Evolutionary conservation across 2,797 vertebrate species (phyloP).

Genomic region (Linurgus olivaceus): DNA sequence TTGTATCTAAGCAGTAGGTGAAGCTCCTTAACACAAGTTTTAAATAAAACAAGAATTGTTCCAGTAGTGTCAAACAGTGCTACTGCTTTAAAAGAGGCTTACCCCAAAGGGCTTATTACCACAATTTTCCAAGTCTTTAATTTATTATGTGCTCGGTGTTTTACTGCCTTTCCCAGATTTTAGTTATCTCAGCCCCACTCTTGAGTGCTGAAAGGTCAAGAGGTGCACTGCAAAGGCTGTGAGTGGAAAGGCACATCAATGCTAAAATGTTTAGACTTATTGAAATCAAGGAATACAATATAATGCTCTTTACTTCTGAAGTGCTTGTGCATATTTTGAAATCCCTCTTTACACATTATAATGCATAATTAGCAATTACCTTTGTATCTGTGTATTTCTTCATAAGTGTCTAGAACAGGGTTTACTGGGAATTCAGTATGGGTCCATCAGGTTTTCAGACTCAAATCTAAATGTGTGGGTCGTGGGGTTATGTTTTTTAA

Average conservation of each 20-base stretch:
- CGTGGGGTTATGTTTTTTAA: background rate
- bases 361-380: background rate
- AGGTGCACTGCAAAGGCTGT: background rate
- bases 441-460: background rate
- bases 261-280: background rate
- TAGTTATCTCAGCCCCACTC: slow-evolving; percentile 5
- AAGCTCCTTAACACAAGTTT: background rate
- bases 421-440: background rate
- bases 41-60: slow-evolving; percentile 22
- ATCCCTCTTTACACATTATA: background rate
- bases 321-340: background rate
- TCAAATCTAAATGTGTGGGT: background rate
- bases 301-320: slow-evolving; percentile 10
- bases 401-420: background rate
- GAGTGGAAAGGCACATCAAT: background rate
- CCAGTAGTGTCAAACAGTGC: slow-evolving; percentile 1
- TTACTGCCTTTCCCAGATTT: background rate
- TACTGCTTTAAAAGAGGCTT: slow-evolving; percentile 6
- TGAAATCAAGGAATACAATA: slow-evolving; percentile 45
- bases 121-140: slow-evolving; percentile 37
- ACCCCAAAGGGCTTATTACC: slow-evolving; percentile 40
- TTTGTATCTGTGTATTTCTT: background rate
- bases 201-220: slow-evolving; percentile 44
- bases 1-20: background rate
- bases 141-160: background rate